A percentile compares a stretch with the other conserved stretches of the same genome.
Conservation (phyloP, 2,113 vertebrate genomes). For the Asarcornis scutulata region DNA sequence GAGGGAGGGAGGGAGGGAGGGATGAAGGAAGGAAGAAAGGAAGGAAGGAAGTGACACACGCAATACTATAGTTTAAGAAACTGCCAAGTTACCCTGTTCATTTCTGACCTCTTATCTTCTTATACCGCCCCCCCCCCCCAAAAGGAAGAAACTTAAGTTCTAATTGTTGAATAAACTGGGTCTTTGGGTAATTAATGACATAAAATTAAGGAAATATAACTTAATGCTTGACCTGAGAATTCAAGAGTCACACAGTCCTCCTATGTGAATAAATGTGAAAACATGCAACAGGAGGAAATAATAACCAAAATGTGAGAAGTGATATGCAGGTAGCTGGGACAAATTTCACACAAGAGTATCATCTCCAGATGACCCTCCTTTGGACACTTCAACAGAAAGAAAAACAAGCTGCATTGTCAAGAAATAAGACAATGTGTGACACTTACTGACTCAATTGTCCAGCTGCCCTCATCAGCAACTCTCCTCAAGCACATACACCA, state of each 20-base stretch:
- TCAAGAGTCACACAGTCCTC: neutral
- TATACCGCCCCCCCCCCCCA: rapidly evolving
- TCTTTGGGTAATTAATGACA: neutral
- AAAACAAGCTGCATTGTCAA: neutral
- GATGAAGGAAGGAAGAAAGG: no score
- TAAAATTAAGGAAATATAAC: neutral
- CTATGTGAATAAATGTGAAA: neutral
- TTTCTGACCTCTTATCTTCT: neutral
- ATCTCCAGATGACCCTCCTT: neutral
- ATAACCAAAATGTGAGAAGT: neutral
- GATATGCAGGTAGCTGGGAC: neutral
- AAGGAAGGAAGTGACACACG: neutral
- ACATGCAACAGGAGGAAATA: neutral
- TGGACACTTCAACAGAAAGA: neutral
- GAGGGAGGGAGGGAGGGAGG: no score
- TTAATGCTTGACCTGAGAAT: neutral
- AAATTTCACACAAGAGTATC: neutral
- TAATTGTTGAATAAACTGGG: neutral
- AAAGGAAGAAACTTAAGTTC: neutral
- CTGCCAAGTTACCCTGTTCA: neutral
- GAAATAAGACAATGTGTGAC: neutral
- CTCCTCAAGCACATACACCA: neutral
- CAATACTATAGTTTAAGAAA: neutral
- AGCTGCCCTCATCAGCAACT: neutral
- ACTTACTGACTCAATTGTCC: neutral